These are phyloP conservation scores for Oxygymnocypris stewartii DNA, from an alignment of 2,113 vertebrate genomes.

Conservation along the genomic window DNA sequence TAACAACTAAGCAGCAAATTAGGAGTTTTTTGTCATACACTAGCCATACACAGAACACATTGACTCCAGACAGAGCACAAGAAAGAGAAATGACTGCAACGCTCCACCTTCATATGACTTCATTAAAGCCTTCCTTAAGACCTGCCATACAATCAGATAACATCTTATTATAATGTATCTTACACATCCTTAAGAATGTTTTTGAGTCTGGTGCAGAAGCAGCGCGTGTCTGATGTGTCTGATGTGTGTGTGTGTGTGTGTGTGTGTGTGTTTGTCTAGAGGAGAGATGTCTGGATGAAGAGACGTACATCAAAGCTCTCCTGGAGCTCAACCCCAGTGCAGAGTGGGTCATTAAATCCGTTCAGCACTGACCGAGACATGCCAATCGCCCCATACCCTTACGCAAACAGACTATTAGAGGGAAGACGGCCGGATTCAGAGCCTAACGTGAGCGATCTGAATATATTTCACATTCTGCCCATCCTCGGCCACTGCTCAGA, in stretches of 20 bases:
- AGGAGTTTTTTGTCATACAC: too few species aligned
- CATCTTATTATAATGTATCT: too few species aligned
- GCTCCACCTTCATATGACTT: too few species aligned
- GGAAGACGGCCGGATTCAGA: background rate
- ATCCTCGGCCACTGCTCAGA: background rate
- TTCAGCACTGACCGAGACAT: slow-evolving; percentile 57
- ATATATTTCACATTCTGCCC: background rate
- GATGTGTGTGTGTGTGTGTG: background rate
- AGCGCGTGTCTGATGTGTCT: background rate
- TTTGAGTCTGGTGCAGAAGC: background rate
- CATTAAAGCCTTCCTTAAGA: too few species aligned
- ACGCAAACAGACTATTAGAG: background rate
- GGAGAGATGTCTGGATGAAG: slow-evolving; percentile 87
- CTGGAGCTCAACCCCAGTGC: slow-evolving; percentile 90
- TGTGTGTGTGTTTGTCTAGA: slow-evolving; percentile 69
- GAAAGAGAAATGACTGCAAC: too few species aligned
- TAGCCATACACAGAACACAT: too few species aligned
- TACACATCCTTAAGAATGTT: too few species aligned
- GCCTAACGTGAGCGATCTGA: background rate
- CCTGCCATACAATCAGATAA: too few species aligned
- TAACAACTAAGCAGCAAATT: too few species aligned
- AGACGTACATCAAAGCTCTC: slow-evolving; percentile 93
- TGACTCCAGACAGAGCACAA: too few species aligned
- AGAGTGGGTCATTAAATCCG: slow-evolving; percentile 91
- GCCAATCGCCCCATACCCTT: background rate